These are phyloP conservation scores for Hybognathus amarus DNA, from an alignment of 2,797 vertebrate species.

Conservation along the genomic window DNA sequence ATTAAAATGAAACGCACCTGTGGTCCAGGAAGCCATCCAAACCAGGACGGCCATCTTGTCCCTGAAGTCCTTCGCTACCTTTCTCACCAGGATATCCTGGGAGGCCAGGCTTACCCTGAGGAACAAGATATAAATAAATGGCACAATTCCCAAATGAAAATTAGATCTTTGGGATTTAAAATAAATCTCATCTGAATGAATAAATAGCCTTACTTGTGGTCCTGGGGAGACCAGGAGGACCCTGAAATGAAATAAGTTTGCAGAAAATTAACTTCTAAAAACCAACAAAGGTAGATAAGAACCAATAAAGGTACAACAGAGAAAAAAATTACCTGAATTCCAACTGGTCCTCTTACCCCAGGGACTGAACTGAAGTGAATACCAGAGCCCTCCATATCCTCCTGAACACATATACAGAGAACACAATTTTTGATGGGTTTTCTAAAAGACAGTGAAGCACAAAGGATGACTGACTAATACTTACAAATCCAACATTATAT, in stretches of 20 bases:
- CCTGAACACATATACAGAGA: slow-evolving; percentile 73
- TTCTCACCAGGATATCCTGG: slow-evolving; percentile 80
- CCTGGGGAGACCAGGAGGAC: slow-evolving; percentile 82
- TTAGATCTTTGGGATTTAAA: neutral
- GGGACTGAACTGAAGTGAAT: slow-evolving; percentile 68
- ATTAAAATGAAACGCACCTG: slow-evolving; percentile 73
- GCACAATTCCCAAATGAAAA: neutral
- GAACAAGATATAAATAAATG: slow-evolving; percentile 16
- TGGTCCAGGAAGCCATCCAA: slow-evolving; percentile 86
- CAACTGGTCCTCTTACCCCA: slow-evolving; percentile 77
- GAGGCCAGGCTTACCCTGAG: slow-evolving; percentile 81
- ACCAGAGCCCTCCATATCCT: slow-evolving; percentile 92
- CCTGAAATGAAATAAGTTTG: slow-evolving; percentile 73
- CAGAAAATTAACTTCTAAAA: neutral
- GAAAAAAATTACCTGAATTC: slow-evolving; percentile 79
- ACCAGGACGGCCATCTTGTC: slow-evolving; percentile 85
- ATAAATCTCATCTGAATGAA: neutral
- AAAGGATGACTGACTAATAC: slow-evolving; percentile 64
- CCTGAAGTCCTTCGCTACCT: slow-evolving; percentile 75
- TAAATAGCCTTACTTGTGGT: slow-evolving; percentile 69
- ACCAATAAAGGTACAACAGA: neutral
- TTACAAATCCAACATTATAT: slow-evolving; percentile 88
- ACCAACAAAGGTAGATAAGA: neutral
- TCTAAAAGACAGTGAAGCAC: neutral
- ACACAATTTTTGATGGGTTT: neutral